Percentiles rank a stretch among this genome's conserved stretches.
phyloP scores from a whole-genome alignment of 2,113 vertebrate species.

The Castor canadensis region DNA sequence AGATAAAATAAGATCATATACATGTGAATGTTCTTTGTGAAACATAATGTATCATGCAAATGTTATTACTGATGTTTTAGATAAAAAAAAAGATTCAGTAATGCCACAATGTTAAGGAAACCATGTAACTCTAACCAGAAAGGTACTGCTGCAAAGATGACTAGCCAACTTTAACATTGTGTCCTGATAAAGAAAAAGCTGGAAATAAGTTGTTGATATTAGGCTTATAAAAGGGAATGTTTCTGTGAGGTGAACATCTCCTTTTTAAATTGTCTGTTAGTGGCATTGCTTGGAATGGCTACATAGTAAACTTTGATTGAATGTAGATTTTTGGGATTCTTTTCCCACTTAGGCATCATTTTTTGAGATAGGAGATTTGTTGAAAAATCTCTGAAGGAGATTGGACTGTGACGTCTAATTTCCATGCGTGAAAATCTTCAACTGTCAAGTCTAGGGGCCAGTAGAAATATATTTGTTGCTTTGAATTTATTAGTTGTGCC shows the following conservation, averaged over 20 bases:
- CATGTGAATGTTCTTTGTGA: not conserved
- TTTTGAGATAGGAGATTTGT: constrained; percentile 27
- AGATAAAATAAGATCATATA: constrained; percentile 27
- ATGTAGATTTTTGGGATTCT: constrained; percentile 9
- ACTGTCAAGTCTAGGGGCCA: not conserved
- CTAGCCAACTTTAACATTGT: constrained; percentile 1
- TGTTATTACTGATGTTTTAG: constrained; percentile 44
- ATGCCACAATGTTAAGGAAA: not conserved
- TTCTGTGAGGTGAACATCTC: not conserved
- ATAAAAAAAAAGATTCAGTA: constrained; percentile 15
- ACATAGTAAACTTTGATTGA: not conserved
- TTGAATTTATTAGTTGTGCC: constrained; percentile 28
- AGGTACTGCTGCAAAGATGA: not conserved
- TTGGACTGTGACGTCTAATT: constrained; percentile 36
- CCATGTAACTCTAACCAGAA: not conserved
- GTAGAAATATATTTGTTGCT: not conserved
- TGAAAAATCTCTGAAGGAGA: not conserved
- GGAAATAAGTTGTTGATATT: constrained; percentile 36
- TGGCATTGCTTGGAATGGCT: constrained; percentile 18
- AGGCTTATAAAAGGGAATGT: not conserved
- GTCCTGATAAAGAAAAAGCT: constrained; percentile 10
- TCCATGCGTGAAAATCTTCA: constrained; percentile 52
- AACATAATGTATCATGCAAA: not conserved
- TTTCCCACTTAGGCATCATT: constrained; percentile 15
- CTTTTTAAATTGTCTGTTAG: constrained; percentile 21